Conservation (phyloP, 2,113 vertebrate species). For the Hystrix cristata region DNA sequence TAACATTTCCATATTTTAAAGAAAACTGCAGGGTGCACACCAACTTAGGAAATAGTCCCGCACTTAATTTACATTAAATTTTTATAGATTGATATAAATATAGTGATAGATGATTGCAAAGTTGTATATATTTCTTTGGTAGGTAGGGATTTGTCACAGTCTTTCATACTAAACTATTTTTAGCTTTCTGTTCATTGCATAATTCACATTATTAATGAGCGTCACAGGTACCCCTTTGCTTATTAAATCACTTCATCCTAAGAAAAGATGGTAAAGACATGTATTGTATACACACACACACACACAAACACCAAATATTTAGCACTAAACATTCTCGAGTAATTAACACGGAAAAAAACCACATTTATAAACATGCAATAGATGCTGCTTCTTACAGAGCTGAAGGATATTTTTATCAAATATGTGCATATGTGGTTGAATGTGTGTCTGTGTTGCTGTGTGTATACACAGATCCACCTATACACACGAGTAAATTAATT, state of each 20-base stretch:
- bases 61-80: neutral
- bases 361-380: neutral
- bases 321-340: neutral
- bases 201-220: neutral
- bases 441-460: neutral
- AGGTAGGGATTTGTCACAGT: neutral
- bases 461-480: neutral
- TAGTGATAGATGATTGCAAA: neutral
- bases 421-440: neutral
- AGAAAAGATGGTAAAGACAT: neutral
- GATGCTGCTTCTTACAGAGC: neutral
- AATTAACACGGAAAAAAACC: conserved; percentile 5
- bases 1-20: neutral
- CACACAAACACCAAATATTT: neutral
- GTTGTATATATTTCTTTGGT: neutral
- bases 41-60: neutral
- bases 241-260: neutral
- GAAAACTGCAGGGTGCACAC: neutral
- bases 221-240: neutral
- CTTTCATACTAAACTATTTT: neutral
- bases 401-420: neutral
- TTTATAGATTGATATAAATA: neutral
- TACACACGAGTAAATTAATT: neutral
- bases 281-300: neutral
- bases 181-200: neutral